These are phyloP conservation scores for Bombus polaris DNA, from an alignment of 1,140 invertebrate genomes.

Conservation along the genomic window DNA sequence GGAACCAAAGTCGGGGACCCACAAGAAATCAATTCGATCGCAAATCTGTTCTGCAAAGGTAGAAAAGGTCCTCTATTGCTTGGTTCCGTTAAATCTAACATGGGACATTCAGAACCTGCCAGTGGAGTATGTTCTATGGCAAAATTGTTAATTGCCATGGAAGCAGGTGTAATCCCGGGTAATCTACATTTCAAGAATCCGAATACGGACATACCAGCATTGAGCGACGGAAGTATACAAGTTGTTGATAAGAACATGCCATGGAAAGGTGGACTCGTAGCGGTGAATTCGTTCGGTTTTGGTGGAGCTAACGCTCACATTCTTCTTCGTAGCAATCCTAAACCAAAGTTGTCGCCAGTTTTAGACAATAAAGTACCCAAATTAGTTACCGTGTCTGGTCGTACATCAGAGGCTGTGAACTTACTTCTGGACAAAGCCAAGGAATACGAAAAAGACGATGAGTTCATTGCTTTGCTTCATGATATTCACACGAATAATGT, in stretches of 20 bases:
- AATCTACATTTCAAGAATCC: constrained; percentile 95
- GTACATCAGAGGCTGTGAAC: constrained; percentile 92
- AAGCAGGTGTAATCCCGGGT: constrained; percentile 91
- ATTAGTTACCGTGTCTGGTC: constrained; percentile 90
- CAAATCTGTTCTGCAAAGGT: constrained; percentile 94
- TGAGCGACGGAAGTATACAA: constrained; percentile 93
- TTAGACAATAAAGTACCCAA: constrained; percentile 85
- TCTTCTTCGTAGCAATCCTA: constrained; percentile 91
- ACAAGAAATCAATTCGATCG: constrained; percentile 97
- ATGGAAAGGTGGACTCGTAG: constrained; percentile 93
- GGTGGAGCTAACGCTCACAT: constrained; percentile 98
- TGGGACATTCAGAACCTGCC: constrained; percentile 98
- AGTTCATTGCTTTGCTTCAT: constrained; percentile 90
- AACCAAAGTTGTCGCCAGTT: constrained; percentile 85
- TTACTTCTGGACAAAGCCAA: constrained; percentile 86
- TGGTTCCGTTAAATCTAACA: constrained; percentile 98
- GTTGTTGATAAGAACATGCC: constrained; percentile 91
- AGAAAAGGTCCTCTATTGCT: constrained; percentile 91
- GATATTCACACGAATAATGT: constrained; percentile 88
- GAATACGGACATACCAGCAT: constrained; percentile 94
- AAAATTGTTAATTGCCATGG: constrained; percentile 96
- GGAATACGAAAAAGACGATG: constrained; percentile 86
- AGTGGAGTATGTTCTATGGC: constrained; percentile 95
- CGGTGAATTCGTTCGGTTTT: constrained; percentile 98
- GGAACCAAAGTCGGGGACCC: constrained; percentile 98